Base-by-base conservation (phyloP, 2,888 invertebrate genomes). In the Lutraria lutraria region DNA sequence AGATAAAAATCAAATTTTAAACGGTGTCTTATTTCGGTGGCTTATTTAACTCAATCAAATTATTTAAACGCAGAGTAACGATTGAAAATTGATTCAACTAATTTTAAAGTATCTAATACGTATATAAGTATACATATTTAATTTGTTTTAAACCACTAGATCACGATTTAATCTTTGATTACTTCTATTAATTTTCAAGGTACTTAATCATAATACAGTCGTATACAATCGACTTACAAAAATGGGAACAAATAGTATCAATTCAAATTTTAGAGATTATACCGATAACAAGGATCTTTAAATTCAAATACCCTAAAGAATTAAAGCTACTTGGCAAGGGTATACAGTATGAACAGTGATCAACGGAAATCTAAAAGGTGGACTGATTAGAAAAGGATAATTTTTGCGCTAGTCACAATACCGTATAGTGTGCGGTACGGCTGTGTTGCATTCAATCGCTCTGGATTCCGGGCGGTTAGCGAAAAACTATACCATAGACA, bases 131-230 rank as follows among this genome's bases (percentile, higher is more conserved):
- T 68, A 68, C 63, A 68, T 25, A 6, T 85, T 85, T 88, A 88
- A 88, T 88, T 85, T 88, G 85, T 81, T 81, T 88, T 72, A 81
- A 88, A 63, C 54, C 19, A 56, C 82, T 12, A 72, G 82, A 85
- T 88, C 85, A 82, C 25, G 68, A 21, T 81, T 85, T 21, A 85
- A 88, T 88, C 82, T 81, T 16, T 25, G 43, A 72, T 85, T 81
- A 52, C 54, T 88, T 85, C 81, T 81, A 85, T 88, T 88, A 88
- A 85, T 85, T 88, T 76, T 88, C 88, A 88, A 85, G 72, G 81
- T 85, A 82, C 85, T 88, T 88, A 88, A 88, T 88, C 85, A 88
- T 85, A 82, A 88, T 85, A 85, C 31, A 10, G 56, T 76, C 76
- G 85, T 85, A 82, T 85, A 81, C 88, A 88, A 88, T 88, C 88